Evolutionary conservation across 2,797 vertebrate species (phyloP).

Genomic region (Glossophaga mutica): DNA sequence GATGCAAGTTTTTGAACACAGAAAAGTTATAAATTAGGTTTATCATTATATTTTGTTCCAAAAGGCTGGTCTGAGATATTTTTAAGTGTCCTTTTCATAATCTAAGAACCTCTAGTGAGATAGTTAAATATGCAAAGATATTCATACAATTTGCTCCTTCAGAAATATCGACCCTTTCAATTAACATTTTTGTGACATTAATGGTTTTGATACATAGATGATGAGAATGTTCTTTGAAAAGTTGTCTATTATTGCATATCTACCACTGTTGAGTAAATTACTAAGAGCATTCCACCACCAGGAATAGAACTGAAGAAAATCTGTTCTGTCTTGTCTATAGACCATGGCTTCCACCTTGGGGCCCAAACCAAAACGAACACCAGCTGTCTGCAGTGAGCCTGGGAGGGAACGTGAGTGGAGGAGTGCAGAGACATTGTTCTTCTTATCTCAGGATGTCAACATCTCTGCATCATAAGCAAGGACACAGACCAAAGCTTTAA

Average conservation of each 20-base stretch:
- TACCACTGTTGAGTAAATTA: background rate
- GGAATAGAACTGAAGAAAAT: background rate
- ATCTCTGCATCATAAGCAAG: background rate
- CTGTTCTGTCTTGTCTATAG: background rate
- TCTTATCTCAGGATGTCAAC: background rate
- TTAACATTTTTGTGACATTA: background rate
- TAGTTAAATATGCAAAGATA: background rate
- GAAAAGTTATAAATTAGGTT: background rate
- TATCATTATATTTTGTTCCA: slow-evolving; percentile 20
- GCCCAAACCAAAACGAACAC: background rate
- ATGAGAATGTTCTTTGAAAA: slow-evolving; percentile 6
- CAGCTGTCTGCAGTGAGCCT: background rate
- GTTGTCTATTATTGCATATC: background rate
- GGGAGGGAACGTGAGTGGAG: background rate
- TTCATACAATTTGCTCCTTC: background rate
- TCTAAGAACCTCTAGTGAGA: background rate
- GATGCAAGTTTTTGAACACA: background rate
- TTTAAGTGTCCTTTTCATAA: background rate
- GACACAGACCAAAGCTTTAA: background rate
- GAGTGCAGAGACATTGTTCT: background rate
- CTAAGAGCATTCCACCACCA: background rate
- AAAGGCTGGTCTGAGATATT: background rate
- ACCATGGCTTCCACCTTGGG: background rate
- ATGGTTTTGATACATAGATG: background rate
- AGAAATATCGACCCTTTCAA: slow-evolving; percentile 11